Evolutionary conservation across 1,140 invertebrate species (phyloP), one percentile per base, ranked within the genome.

Genomic region (Alviniconcha marisindica): DNA sequence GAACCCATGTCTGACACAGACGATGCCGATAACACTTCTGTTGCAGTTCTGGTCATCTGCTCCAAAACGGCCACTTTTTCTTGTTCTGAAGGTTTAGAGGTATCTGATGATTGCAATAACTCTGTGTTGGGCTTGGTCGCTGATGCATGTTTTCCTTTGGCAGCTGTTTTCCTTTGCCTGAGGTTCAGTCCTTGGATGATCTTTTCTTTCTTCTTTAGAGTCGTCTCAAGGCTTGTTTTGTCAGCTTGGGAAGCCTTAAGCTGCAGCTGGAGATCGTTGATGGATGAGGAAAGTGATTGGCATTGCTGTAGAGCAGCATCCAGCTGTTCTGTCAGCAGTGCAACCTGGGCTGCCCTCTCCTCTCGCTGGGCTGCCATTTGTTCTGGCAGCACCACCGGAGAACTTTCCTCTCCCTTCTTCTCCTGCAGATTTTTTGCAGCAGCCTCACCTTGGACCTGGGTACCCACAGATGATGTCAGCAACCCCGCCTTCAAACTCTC

Each of bases 181-280:
- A 84, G 36, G 40, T 81, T 71, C 54, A 86, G 48, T 42, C 83
- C 80, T 69, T 84, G 83, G 36, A 86, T 86, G 38, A 83, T 63
- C 77, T 84, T 84, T 40, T 84, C 82, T 51, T 82, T 86, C 80
- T 87, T 85, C 82, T 85, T 83, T 18, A 87, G 15, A 2, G 71
- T 71, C 63, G 76, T 63, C 38, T 85, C 69, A 33, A 85, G 84
- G 40, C 81, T 77, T 63, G 28, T 66, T 21, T 44, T 54, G 28
- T 79, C 81, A 36, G 83, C 56, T 36, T 76, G 28, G n/a, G 31
- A 40, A 10, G 73, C 33, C 82, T 85, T 83, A 4, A 87, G 15
- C 60, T 63, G 60, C 10, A 12, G 60, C 60, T 63, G 10, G 60
- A 63, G 60, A 5, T 63, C 60, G 5, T 4, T 14, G 7, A 63